Evolutionary conservation across 2,888 invertebrate species (phyloP).

Genomic region (Trichopria drosophilae): DNA sequence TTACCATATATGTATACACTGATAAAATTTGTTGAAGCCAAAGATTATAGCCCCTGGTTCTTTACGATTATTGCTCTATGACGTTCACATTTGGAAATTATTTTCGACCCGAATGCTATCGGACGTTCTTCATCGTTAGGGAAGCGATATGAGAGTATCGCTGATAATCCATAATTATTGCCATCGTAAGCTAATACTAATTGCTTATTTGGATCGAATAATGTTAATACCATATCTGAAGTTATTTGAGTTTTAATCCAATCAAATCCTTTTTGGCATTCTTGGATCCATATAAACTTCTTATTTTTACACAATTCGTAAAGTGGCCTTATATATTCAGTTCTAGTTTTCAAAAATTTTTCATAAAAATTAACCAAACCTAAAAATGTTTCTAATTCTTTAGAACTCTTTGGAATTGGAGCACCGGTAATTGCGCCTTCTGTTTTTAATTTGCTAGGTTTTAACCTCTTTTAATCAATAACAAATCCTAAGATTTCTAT

Average conservation of each 20-base stretch:
- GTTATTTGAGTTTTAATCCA: constrained; percentile 13
- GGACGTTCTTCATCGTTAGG: constrained; percentile 20
- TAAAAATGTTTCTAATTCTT: constrained; percentile 35
- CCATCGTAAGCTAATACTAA: constrained; percentile 20
- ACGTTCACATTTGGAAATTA: constrained; percentile 14
- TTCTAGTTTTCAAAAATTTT: constrained; percentile 44
- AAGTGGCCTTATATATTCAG: constrained; percentile 41
- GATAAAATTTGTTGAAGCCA: constrained; percentile 28
- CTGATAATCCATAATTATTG: neutral
- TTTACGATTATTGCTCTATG: constrained; percentile 22
- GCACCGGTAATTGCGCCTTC: constrained; percentile 19
- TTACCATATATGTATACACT: constrained; percentile 18
- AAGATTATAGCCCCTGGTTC: constrained; percentile 30
- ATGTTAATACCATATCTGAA: neutral
- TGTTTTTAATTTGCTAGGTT: constrained; percentile 16
- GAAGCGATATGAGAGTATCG: constrained; percentile 20
- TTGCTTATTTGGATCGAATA: constrained; percentile 4
- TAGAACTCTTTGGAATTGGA: constrained; percentile 15
- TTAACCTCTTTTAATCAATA: constrained; percentile 18
- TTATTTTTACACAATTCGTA: constrained; percentile 38
- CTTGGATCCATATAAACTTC: constrained; percentile 29
- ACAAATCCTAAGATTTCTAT: constrained; percentile 35
- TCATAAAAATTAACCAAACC: constrained; percentile 49
- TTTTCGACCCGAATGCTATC: constrained; percentile 23
- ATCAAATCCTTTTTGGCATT: constrained; percentile 10